A percentile compares a stretch with the other conserved stretches of the same genome.
Conservation (phyloP, 1,140 invertebrate species). For the Megalopta genalis region DNA sequence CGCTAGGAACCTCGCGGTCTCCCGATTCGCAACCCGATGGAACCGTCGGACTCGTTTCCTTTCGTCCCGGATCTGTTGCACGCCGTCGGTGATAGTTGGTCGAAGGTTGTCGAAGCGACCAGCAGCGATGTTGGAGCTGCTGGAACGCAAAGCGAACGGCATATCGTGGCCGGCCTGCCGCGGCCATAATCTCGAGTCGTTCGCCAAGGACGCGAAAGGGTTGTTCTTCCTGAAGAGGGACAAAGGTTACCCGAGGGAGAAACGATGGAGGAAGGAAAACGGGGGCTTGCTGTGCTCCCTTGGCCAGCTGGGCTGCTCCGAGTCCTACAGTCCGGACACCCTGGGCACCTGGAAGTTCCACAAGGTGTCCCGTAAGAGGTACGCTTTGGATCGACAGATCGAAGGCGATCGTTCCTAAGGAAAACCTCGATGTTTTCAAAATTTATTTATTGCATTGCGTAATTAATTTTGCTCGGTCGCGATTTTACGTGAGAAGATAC, state of each 20-base stretch:
- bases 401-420: neutral
- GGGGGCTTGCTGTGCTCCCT: conserved; percentile 72
- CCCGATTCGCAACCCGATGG: too few species aligned
- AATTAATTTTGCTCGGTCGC: too few species aligned
- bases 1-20: too few species aligned
- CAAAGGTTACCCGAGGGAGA: conserved; percentile 43
- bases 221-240: conserved; percentile 56
- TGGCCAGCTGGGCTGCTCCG: conserved; percentile 69
- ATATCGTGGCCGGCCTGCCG: conserved; percentile 70
- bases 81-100: conserved; percentile 4
- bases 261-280: conserved; percentile 68
- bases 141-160: conserved; percentile 70
- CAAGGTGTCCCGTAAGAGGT: conserved; percentile 69
- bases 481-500: too few species aligned
- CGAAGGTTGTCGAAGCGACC: neutral
- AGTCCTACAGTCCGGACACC: conserved; percentile 71
- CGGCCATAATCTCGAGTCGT: conserved; percentile 57
- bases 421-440: too few species aligned
- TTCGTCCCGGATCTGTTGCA: neutral
- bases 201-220: conserved; percentile 51
- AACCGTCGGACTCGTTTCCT: too few species aligned
- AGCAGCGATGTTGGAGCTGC: conserved; percentile 70
- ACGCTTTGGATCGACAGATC: conserved; percentile 26
- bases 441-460: too few species aligned
- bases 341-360: conserved; percentile 76